A percentile compares a stretch with the other conserved stretches of the same genome.
Evolutionary conservation across 2,888 invertebrate genomes (phyloP).

Genomic region (Thumatha senex): DNA sequence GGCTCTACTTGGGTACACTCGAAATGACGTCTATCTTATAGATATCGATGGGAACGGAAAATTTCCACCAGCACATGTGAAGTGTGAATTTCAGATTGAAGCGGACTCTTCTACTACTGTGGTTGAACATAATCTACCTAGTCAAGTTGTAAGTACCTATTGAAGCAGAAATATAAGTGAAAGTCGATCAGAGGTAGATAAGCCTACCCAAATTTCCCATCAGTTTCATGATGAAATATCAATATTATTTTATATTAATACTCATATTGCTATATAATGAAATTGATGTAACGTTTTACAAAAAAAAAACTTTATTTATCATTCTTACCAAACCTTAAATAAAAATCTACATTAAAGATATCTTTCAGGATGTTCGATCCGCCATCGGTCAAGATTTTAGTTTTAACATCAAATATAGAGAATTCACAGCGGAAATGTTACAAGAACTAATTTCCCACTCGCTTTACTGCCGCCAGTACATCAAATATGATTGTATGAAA

Average conservation of each 20-base stretch:
- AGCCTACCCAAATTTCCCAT: too few species aligned
- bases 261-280: too few species aligned
- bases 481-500: slow-evolving; percentile 95
- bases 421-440: slow-evolving; percentile 95
- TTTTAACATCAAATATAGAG: slow-evolving; percentile 93
- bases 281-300: too few species aligned
- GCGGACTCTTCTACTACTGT: slow-evolving; percentile 94
- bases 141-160: slow-evolving; percentile 86
- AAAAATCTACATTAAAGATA: too few species aligned
- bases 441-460: slow-evolving; percentile 95
- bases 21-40: slow-evolving; percentile 95
- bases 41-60: slow-evolving; percentile 97
- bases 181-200: too few species aligned
- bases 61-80: slow-evolving; percentile 95
- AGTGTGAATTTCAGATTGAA: slow-evolving; percentile 95
- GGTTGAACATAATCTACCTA: slow-evolving; percentile 95
- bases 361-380: slow-evolving; percentile 88
- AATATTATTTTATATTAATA: too few species aligned
- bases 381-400: slow-evolving; percentile 91
- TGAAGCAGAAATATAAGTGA: background rate
- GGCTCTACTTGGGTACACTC: slow-evolving; percentile 93
- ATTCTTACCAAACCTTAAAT: too few species aligned
- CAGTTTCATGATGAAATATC: too few species aligned
- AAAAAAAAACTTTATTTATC: background rate
- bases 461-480: slow-evolving; percentile 93